Evolutionary conservation across 2,113 vertebrate species (phyloP).

Genomic region (Zingel zingel): DNA sequence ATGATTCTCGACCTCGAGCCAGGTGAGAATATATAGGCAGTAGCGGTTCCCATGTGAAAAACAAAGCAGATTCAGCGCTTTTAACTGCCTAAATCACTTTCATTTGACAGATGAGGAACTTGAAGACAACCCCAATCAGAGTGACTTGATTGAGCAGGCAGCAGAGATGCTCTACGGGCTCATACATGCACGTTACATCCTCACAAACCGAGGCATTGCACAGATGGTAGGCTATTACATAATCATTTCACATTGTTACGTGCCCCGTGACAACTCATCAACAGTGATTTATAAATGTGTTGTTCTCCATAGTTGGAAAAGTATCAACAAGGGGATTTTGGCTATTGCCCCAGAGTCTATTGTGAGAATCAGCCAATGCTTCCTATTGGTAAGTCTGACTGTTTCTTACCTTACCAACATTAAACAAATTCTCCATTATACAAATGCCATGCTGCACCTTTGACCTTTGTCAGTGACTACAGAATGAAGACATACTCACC

Average conservation of each 20-base stretch:
- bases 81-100: neutral
- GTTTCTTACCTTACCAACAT: neutral
- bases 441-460: neutral
- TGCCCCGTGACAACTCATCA: neutral
- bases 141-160: constrained; percentile 94
- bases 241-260: constrained; percentile 8
- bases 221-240: constrained; percentile 88
- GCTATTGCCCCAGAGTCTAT: constrained; percentile 93
- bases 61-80: neutral
- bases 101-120: constrained; percentile 89
- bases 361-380: constrained; percentile 97
- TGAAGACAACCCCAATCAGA: constrained; percentile 95
- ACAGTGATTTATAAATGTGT: neutral
- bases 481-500: neutral
- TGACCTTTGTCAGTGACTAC: neutral
- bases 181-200: constrained; percentile 95
- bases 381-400: constrained; percentile 89
- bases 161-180: constrained; percentile 95
- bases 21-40: constrained; percentile 78
- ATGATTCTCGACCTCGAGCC: constrained; percentile 95
- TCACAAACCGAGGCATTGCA: constrained; percentile 94
- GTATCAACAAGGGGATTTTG: constrained; percentile 95
- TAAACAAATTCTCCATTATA: neutral
- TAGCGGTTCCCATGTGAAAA: neutral
- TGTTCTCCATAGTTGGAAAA: constrained; percentile 88